Conservation (phyloP, 1,140 invertebrate genomes). For the Oreohelix idahoensis region DNA sequence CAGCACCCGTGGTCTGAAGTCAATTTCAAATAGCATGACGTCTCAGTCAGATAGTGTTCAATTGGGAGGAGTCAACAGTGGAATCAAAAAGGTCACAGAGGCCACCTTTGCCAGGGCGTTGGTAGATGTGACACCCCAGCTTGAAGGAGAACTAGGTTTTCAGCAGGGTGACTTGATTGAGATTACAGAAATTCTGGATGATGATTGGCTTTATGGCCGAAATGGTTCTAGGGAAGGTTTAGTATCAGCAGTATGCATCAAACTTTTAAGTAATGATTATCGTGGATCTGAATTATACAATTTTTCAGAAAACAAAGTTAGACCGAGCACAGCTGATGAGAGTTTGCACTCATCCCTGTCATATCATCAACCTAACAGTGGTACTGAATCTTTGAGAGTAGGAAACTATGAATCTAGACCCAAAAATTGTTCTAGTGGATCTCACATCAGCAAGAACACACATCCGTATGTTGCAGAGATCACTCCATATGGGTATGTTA, state of each 20-base stretch:
- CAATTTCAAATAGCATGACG: not conserved
- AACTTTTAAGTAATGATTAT: conserved; percentile 52
- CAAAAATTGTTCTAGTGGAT: not conserved
- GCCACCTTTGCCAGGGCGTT: conserved; percentile 55
- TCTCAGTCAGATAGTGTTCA: not conserved
- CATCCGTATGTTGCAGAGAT: conserved; percentile 69
- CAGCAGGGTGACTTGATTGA: conserved; percentile 77
- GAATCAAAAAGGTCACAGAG: not conserved
- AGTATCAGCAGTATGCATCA: conserved; percentile 67
- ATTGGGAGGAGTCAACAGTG: not conserved
- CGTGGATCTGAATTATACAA: not conserved
- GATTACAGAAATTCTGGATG: conserved; percentile 71
- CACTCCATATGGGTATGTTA: conserved; percentile 78
- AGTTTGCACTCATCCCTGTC: not conserved
- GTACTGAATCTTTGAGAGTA: not conserved
- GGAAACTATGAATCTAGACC: not conserved
- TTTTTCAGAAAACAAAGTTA: not conserved
- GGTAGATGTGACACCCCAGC: conserved; percentile 75
- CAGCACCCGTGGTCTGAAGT: conserved; percentile 39
- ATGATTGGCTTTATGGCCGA: conserved; percentile 67
- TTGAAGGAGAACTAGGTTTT: conserved; percentile 79
- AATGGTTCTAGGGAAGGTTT: conserved; percentile 62
- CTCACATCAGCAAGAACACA: conserved; percentile 62
- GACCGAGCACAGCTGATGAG: not conserved
- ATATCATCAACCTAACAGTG: not conserved